Evolutionary conservation across 2,888 invertebrate species (phyloP).

Genomic region (Cantharis nigra): DNA sequence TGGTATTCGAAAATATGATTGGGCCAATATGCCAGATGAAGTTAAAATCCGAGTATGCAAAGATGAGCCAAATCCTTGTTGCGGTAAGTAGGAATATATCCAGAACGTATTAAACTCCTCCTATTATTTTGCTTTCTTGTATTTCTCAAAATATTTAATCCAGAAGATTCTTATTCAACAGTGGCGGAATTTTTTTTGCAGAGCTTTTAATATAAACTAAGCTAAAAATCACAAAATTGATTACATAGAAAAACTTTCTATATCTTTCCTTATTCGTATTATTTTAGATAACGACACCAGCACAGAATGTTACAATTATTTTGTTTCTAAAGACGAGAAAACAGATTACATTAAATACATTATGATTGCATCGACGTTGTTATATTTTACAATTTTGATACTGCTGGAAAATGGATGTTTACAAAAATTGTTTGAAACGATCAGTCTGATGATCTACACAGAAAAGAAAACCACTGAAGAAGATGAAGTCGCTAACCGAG

Average conservation of each 20-base stretch:
- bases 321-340: no score
- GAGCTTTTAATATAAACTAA: no score
- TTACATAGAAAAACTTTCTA: no score
- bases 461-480: not conserved
- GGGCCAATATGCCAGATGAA: not conserved
- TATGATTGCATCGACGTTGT: not conserved
- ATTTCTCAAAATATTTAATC: no score
- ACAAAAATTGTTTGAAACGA: not conserved
- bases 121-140: no score
- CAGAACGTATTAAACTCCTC: no score
- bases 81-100: not conserved
- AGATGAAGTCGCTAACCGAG: slow-evolving; percentile 30
- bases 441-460: not conserved
- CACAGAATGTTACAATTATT: not conserved
- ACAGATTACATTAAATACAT: not conserved
- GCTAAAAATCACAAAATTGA: no score
- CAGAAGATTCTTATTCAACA: no score
- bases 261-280: no score
- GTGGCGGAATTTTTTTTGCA: no score
- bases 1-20: not conserved
- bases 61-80: not conserved
- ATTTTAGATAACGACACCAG: not conserved
- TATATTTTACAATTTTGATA: not conserved
- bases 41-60: not conserved
- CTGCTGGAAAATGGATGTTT: not conserved